A percentile compares a stretch with the other conserved stretches of the same genome.
Conservation (phyloP, 2,888 invertebrate genomes). For the Torymus tubicola region DNA sequence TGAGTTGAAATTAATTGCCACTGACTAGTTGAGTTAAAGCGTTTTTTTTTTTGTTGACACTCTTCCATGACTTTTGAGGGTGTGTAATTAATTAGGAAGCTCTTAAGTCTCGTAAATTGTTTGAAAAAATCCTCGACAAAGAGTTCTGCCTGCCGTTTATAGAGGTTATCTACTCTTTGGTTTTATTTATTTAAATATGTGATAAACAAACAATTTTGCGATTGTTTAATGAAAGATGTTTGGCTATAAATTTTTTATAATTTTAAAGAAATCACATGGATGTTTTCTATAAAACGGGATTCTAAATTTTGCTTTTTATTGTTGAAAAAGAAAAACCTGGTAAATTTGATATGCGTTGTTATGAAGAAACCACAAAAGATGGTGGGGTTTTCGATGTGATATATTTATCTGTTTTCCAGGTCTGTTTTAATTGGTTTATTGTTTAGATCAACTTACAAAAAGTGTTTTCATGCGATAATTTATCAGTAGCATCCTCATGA, state of each 20-base stretch:
- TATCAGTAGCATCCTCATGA: constrained; percentile 68
- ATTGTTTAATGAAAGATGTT: constrained; percentile 43
- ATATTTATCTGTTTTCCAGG: constrained; percentile 40
- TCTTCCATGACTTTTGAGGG: constrained; percentile 43
- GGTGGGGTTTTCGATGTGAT: constrained; percentile 43
- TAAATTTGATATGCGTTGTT: constrained; percentile 47
- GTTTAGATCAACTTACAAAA: constrained; percentile 25
- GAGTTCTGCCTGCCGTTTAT: constrained; percentile 32
- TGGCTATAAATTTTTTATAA: constrained; percentile 25
- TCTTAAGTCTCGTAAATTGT: constrained; percentile 28
- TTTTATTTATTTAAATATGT: constrained; percentile 28
- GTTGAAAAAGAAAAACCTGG: constrained; percentile 35
- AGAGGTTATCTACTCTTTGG: constrained; percentile 33
- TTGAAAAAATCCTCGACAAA: constrained; percentile 33
- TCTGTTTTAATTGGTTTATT: constrained; percentile 45
- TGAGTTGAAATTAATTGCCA: constrained; percentile 53
- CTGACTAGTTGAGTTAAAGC: constrained; percentile 46
- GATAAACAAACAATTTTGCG: constrained; percentile 19
- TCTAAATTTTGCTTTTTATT: constrained; percentile 40
- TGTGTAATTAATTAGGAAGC: constrained; percentile 13
- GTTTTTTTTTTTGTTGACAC: constrained; percentile 31
- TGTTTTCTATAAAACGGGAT: constrained; percentile 39
- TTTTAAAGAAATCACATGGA: constrained; percentile 21
- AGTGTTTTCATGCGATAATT: constrained; percentile 35
- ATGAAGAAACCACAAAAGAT: constrained; percentile 8